Evolutionary conservation across 2,797 vertebrate species (phyloP).

Genomic region (Prunella strophiata): DNA sequence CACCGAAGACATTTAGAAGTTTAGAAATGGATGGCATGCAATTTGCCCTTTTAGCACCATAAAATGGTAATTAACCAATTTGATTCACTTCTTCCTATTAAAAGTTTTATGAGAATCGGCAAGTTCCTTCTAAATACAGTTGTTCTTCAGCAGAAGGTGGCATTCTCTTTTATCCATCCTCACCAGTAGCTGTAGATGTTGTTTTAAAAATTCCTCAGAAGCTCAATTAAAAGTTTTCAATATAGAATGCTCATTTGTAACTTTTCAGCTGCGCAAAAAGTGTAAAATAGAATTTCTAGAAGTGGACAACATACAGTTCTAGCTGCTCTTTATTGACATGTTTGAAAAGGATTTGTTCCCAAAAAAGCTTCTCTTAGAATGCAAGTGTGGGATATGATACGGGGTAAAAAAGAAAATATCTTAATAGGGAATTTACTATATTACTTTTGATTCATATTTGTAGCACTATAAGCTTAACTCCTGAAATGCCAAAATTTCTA

Average conservation of each 20-base stretch:
- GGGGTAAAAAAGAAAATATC: neutral
- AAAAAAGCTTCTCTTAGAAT: neutral
- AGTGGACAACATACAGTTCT: neutral
- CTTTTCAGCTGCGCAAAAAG: constrained; percentile 28
- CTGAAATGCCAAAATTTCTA: constrained; percentile 8
- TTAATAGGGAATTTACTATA: neutral
- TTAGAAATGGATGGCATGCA: constrained; percentile 80
- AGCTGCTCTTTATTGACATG: neutral
- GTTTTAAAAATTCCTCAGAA: constrained; percentile 52
- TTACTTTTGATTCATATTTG: neutral
- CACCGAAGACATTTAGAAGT: constrained; percentile 78
- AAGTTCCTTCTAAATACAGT: constrained; percentile 73
- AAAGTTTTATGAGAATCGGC: constrained; percentile 77
- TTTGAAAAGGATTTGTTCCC: neutral
- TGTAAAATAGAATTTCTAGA: constrained; percentile 21
- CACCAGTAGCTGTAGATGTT: constrained; percentile 53
- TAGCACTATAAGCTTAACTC: neutral
- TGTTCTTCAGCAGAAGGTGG: constrained; percentile 73
- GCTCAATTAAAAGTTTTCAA: constrained; percentile 64
- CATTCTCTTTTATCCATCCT: constrained; percentile 67
- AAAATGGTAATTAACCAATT: constrained; percentile 83
- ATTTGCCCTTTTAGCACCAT: constrained; percentile 81
- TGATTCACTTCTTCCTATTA: constrained; percentile 81
- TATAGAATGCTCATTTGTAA: constrained; percentile 54
- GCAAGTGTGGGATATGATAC: neutral